phyloP scores from a whole-genome alignment of 1,140 invertebrate species.

The Ooceraea biroi region DNA sequence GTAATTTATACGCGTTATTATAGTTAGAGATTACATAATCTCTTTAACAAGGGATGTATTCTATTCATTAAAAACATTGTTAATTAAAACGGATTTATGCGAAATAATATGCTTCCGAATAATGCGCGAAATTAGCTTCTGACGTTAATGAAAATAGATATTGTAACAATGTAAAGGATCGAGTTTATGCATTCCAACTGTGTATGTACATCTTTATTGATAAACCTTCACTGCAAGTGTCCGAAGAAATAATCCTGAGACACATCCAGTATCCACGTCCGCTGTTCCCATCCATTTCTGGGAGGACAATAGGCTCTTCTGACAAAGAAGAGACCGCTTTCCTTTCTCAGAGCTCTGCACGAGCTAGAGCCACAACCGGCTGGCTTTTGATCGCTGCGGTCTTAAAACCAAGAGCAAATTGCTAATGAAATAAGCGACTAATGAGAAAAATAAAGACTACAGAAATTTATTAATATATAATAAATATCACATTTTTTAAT shows the following conservation, averaged over 20 bases:
- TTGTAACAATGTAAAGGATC: slow-evolving; percentile 3
- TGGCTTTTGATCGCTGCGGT: slow-evolving; percentile 58
- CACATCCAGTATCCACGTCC: slow-evolving; percentile 44
- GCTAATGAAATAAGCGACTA: slow-evolving; percentile 6
- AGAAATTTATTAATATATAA: too few relatives aligned
- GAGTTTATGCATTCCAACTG: background rate
- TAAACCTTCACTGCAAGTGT: slow-evolving; percentile 20
- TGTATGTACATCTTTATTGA: slow-evolving; percentile 60
- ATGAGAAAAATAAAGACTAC: background rate
- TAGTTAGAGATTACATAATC: slow-evolving; percentile 28
- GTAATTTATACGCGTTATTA: background rate
- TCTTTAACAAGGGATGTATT: background rate
- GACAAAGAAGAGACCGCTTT: slow-evolving; percentile 73
- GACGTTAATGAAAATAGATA: background rate
- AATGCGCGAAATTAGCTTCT: slow-evolving; percentile 1
- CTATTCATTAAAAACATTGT: background rate
- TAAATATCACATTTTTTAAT: too few relatives aligned
- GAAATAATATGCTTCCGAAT: background rate
- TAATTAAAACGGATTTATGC: background rate
- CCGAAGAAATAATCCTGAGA: slow-evolving; percentile 64
- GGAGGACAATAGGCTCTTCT: slow-evolving; percentile 67
- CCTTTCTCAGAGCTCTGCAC: slow-evolving; percentile 71
- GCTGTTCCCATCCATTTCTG: slow-evolving; percentile 70
- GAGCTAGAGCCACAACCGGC: slow-evolving; percentile 56
- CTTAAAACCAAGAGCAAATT: slow-evolving; percentile 63